A percentile compares a stretch with the other conserved stretches of the same genome.
These are phyloP conservation scores for Eumerus sabulonum DNA, from an alignment of 2,888 invertebrate species.

Conservation along the genomic window DNA sequence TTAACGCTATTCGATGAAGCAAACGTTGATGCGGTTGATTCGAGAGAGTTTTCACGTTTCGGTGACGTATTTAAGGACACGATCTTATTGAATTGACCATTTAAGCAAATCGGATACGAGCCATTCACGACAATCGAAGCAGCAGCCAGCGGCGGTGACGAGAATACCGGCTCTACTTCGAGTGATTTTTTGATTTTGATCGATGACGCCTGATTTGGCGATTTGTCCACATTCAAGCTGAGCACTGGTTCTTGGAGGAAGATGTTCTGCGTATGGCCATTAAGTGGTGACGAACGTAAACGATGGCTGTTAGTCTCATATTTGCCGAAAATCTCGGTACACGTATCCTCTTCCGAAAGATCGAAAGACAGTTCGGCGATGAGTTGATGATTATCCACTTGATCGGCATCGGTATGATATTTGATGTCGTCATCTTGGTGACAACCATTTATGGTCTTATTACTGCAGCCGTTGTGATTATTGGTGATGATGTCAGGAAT, in stretches of 20 bases:
- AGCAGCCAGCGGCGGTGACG: constrained; percentile 74
- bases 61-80: constrained; percentile 74
- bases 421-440: background rate
- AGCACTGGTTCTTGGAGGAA: constrained; percentile 79
- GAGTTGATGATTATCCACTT: constrained; percentile 54
- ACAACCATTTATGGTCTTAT: background rate
- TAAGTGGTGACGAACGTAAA: constrained; percentile 54
- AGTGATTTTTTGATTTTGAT: constrained; percentile 78
- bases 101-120: constrained; percentile 69
- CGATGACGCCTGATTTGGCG: constrained; percentile 77
- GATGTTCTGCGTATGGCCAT: constrained; percentile 75
- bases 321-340: constrained; percentile 64
- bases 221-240: constrained; percentile 78
- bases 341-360: constrained; percentile 70
- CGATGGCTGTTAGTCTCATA: constrained; percentile 46
- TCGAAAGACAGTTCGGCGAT: constrained; percentile 64
- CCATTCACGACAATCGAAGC: constrained; percentile 66
- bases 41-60: constrained; percentile 54
- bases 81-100: constrained; percentile 78
- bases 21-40: constrained; percentile 57
- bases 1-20: constrained; percentile 51
- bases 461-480: too few relatives aligned
- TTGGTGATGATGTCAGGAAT: constrained; percentile 42
- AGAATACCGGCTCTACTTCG: constrained; percentile 76
- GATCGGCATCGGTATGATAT: constrained; percentile 13